phyloP scores from a whole-genome alignment of 2,113 vertebrate species.

The Trichechus manatus region DNA sequence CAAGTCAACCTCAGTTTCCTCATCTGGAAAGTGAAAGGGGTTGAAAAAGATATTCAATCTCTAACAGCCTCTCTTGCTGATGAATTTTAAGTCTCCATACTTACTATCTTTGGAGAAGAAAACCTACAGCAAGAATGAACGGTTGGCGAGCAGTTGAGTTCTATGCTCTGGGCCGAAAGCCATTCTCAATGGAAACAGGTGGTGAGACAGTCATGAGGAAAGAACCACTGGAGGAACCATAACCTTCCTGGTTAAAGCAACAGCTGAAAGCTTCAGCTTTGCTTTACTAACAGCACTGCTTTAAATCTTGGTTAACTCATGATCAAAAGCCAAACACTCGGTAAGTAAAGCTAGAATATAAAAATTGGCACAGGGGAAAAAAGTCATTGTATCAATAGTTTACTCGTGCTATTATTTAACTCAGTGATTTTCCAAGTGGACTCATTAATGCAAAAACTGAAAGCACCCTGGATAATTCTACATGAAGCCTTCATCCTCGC shows the following conservation, averaged over 20 bases:
- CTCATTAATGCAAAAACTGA: background rate
- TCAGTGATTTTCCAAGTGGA: background rate
- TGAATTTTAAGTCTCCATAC: background rate
- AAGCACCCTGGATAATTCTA: background rate
- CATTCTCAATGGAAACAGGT: conserved; percentile 72
- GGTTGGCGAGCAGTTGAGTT: background rate
- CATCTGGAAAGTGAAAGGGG: background rate
- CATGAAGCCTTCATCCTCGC: background rate
- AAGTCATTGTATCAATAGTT: background rate
- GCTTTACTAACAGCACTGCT: conserved; percentile 2
- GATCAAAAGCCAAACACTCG: background rate
- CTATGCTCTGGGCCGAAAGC: background rate
- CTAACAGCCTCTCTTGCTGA: background rate
- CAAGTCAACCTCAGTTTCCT: conserved; percentile 38
- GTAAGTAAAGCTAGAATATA: background rate
- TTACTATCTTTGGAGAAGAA: background rate
- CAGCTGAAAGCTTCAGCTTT: conserved; percentile 30
- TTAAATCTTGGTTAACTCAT: background rate
- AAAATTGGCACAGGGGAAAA: background rate
- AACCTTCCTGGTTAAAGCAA: conserved; percentile 53
- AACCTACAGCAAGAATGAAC: no score
- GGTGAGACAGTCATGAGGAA: background rate
- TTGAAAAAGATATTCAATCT: background rate
- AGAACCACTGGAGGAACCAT: background rate
- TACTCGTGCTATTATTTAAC: background rate